Percentiles rank a stretch among this genome's conserved stretches.
These are phyloP conservation scores for Notodonta ziczac DNA, from an alignment of 2,888 invertebrate species.

Conservation along the genomic window DNA sequence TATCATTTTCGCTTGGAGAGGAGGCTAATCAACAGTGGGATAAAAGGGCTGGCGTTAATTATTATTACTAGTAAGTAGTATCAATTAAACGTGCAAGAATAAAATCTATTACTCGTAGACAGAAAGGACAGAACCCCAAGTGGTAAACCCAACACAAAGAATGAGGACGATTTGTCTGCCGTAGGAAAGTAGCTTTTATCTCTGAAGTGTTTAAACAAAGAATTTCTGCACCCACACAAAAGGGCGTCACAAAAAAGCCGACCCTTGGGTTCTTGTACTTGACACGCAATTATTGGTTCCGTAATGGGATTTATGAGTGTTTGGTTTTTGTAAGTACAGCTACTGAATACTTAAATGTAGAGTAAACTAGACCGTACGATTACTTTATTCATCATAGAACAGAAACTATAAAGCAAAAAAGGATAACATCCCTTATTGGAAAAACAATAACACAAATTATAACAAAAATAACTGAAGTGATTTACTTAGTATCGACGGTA, in stretches of 20 bases:
- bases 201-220: constrained; percentile 63
- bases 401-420: constrained; percentile 9
- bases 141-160: constrained; percentile 5
- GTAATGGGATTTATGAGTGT: constrained; percentile 54
- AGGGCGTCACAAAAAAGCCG: constrained; percentile 51
- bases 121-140: no score
- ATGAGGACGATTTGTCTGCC: constrained; percentile 29
- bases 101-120: no score
- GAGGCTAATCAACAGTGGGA: no score
- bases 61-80: no score
- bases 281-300: constrained; percentile 63
- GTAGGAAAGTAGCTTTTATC: constrained; percentile 42
- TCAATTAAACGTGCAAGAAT: no score
- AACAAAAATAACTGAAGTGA: no score
- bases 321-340: constrained; percentile 37
- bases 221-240: constrained; percentile 61
- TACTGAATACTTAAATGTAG: constrained; percentile 24
- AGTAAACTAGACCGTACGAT: background rate
- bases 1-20: no score
- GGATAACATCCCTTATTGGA: constrained; percentile 14
- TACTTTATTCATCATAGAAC: background rate
- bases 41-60: no score
- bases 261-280: constrained; percentile 52
- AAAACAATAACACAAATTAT: no score
- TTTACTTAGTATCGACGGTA: no score